phyloP scores from a whole-genome alignment of 2,797 vertebrate genomes.

The Urosaurus nigricauda region DNA sequence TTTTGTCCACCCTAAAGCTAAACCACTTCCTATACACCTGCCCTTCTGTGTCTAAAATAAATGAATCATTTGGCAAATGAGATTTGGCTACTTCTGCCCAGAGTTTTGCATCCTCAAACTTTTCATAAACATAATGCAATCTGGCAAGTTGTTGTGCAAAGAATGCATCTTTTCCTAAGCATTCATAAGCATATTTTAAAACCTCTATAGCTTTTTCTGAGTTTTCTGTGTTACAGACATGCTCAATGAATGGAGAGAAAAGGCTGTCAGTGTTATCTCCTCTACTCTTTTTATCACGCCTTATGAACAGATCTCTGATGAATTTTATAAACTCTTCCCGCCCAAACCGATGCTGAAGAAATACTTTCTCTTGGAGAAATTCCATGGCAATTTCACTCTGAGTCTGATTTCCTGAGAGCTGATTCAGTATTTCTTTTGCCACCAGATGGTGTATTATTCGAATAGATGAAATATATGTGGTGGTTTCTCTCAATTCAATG shows the following conservation, averaged over 20 bases:
- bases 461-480: constrained; percentile 80
- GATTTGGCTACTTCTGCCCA: constrained; percentile 83
- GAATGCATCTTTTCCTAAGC: constrained; percentile 80
- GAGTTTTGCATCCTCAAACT: constrained; percentile 81
- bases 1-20: constrained; percentile 74
- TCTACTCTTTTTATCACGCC: constrained; percentile 80
- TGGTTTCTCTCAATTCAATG: constrained; percentile 84
- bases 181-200: constrained; percentile 79
- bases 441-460: constrained; percentile 86
- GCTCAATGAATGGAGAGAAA: constrained; percentile 87
- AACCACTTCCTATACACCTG: constrained; percentile 88
- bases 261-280: constrained; percentile 82
- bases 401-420: constrained; percentile 75
- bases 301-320: constrained; percentile 83
- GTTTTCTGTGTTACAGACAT: constrained; percentile 72
- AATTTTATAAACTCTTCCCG: constrained; percentile 80
- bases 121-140: constrained; percentile 79
- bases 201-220: constrained; percentile 81
- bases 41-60: constrained; percentile 87
- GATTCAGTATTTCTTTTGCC: constrained; percentile 85
- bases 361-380: constrained; percentile 78
- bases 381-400: constrained; percentile 82
- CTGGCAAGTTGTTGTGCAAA: constrained; percentile 89
- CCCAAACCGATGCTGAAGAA: constrained; percentile 87
- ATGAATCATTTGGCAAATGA: constrained; percentile 81